Conservation (phyloP, 2,888 invertebrate species). For the Acleris laterana region DNA sequence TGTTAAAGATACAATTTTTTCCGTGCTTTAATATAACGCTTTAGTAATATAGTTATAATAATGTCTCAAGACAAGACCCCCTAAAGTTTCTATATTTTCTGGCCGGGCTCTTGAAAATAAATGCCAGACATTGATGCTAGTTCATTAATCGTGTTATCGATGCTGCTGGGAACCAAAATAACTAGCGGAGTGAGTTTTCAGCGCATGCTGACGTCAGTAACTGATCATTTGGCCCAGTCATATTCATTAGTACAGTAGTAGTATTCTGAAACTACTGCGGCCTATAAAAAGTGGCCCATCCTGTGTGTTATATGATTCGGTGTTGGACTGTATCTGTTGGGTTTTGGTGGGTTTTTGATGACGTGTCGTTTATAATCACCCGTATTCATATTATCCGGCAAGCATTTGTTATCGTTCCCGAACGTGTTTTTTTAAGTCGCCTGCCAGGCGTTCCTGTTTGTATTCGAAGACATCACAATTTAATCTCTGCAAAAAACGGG, state of each 20-base stretch:
- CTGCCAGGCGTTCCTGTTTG: constrained; percentile 9
- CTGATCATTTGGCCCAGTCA: constrained; percentile 63
- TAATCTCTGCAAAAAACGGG: constrained; percentile 25
- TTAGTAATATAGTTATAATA: no score
- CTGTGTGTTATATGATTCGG: no score
- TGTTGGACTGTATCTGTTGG: no score
- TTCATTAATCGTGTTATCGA: constrained; percentile 67
- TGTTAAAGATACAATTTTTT: no score
- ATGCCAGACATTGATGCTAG: constrained; percentile 61
- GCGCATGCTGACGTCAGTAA: constrained; percentile 70
- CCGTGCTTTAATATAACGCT: no score
- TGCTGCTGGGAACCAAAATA: constrained; percentile 67
- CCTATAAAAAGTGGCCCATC: no score
- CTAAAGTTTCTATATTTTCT: constrained; percentile 44
- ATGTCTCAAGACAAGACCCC: no score
- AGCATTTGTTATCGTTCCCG: constrained; percentile 15
- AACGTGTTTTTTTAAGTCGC: constrained; percentile 6
- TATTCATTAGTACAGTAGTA: not conserved
- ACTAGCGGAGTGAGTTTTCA: constrained; percentile 63
- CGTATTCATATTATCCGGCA: not conserved
- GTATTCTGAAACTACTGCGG: no score
- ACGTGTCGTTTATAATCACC: not conserved
- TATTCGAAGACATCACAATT: constrained; percentile 12
- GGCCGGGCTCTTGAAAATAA: constrained; percentile 57
- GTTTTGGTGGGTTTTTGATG: not conserved